These are phyloP conservation scores for Muschampia staudingeri DNA, from an alignment of 2,888 invertebrate genomes.

Conservation along the genomic window DNA sequence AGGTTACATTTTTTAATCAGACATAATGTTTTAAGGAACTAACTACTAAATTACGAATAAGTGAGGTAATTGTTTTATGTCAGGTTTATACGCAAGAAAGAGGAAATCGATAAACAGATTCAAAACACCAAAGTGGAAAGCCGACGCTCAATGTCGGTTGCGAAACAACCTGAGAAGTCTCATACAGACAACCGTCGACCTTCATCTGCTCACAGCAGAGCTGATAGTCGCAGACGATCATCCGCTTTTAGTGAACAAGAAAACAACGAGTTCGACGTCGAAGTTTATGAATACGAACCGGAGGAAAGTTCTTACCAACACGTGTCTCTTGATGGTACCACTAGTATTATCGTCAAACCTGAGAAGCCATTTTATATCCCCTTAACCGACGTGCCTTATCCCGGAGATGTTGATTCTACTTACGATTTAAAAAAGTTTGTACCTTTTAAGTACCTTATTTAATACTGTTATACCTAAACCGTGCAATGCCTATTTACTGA, in stretches of 20 bases:
- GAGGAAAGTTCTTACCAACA: constrained; percentile 77
- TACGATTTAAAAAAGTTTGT: constrained; percentile 83
- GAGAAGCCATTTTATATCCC: constrained; percentile 79
- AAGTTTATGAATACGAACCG: constrained; percentile 74
- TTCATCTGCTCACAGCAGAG: constrained; percentile 18
- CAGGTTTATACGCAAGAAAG: constrained; percentile 81
- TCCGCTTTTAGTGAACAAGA: constrained; percentile 64
- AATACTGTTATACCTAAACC: not conserved
- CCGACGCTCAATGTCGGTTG: not conserved
- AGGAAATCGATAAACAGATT: constrained; percentile 78
- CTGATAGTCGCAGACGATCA: constrained; percentile 13
- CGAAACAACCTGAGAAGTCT: constrained; percentile 10
- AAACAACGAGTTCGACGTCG: constrained; percentile 82
- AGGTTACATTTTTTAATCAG: constrained; percentile 67
- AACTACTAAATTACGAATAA: no score
- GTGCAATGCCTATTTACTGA: not conserved
- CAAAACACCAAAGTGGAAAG: constrained; percentile 63
- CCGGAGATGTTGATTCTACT: constrained; percentile 82
- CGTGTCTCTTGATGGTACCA: constrained; percentile 65
- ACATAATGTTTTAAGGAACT: not conserved
- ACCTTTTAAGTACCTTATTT: not conserved
- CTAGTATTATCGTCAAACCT: constrained; percentile 71
- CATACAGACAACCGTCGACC: constrained; percentile 29
- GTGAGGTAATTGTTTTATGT: constrained; percentile 22
- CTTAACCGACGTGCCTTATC: constrained; percentile 83